Percentiles rank a stretch among this genome's conserved stretches.
Evolutionary conservation across 2,797 vertebrate species (phyloP).

Genomic region (Lacerta bilineata): DNA sequence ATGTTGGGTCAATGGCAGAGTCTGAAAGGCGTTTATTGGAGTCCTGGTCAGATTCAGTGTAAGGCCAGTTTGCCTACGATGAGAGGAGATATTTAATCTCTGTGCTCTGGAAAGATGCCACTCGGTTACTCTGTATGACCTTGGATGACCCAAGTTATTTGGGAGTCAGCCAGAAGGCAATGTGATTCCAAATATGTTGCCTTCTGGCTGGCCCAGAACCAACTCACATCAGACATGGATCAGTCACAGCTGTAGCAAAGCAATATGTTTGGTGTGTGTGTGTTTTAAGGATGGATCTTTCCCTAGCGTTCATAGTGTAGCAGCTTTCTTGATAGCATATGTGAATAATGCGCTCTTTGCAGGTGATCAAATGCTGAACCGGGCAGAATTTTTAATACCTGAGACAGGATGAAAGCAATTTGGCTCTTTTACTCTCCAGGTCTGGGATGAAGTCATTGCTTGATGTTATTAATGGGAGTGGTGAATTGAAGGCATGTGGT

Average conservation of each 20-base stretch:
- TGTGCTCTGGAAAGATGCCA: constrained; percentile 25
- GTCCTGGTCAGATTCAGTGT: constrained; percentile 5
- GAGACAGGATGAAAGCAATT: constrained; percentile 23
- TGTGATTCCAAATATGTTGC: constrained; percentile 1
- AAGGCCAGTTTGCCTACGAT: background rate
- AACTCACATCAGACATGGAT: constrained; percentile 11
- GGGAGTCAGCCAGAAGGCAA: constrained; percentile 23
- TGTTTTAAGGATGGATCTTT: constrained; percentile 18
- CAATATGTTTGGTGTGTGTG: background rate
- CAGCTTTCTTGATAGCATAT: constrained; percentile 13
- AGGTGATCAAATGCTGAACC: constrained; percentile 10
- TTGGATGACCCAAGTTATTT: constrained; percentile 21
- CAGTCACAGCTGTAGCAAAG: background rate
- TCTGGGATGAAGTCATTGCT: constrained; percentile 25
- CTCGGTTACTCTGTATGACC: constrained; percentile 12
- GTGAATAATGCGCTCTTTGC: constrained; percentile 22
- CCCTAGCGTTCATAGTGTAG: background rate
- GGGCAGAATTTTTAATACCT: constrained; percentile 19
- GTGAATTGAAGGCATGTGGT: constrained; percentile 2
- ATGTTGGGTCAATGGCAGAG: background rate
- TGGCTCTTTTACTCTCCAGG: constrained; percentile 7
- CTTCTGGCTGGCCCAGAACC: background rate
- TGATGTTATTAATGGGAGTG: constrained; percentile 21
- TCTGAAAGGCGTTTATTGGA: background rate
- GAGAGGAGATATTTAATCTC: constrained; percentile 11